Base-by-base conservation (phyloP, 2,888 invertebrate species). In the Drosophila fungiperda region DNA sequence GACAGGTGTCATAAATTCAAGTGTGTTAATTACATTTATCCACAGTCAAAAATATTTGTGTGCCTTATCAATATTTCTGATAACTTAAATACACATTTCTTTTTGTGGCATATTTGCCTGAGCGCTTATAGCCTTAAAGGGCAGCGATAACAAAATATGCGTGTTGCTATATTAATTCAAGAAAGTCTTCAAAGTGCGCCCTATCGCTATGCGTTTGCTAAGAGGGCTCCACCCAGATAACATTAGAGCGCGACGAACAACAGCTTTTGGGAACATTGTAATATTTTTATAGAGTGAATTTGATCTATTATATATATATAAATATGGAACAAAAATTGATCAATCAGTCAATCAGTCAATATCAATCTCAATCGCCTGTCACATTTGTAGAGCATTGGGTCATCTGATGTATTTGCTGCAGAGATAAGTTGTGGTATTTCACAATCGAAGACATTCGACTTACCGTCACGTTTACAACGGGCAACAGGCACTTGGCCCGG, bases 391-490 rank as follows among this genome's bases (percentile, higher is more conserved):
- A 45, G 48, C 49, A 33, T 29, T 23, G 11, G 15, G 32, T 45
- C 35, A 52, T 49, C 70, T 45, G 17, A 50, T 11, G 36, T 45
- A 42, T 12, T 12, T 53, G 11, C 12, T 12, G 1, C 12, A 23
- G 29, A 32, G 23, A 67, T 65, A 36, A 17, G 23, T 57, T 58
- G 0, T 26, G 17, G 33, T 29, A 60, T 61, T 80, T 73, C 67
- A 57, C 69, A 54, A 84, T 55, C 33, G 38, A 40, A 53, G 17
- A 0, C 4, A 23, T 42, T 12, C 15, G 11, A 83, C 90, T 89
- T 91, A 95, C 94, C 88, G 93, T 93, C 3, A 94, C 94, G 83
- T 92, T 92, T 9, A 95, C 84, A 8, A 92, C 89, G 0, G 94
- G 90, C n/a, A 94, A 94, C 35, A 92, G 89, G 9, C 93, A 92